Percentiles rank a stretch among this genome's conserved stretches.
Evolutionary conservation across 1,140 invertebrate genomes (phyloP).

Genomic region (Vanessa tameamea): DNA sequence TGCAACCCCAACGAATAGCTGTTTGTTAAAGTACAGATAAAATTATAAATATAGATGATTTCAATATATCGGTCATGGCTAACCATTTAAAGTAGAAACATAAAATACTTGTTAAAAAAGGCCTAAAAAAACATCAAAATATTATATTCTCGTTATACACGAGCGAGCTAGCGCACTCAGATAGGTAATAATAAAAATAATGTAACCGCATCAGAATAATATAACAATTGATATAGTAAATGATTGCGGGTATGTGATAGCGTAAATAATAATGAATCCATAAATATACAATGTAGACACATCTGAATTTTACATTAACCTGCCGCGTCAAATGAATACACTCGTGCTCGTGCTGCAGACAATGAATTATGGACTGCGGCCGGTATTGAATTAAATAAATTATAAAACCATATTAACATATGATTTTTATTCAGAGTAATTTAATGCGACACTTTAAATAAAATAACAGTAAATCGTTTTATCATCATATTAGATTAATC

Average conservation of each 20-base stretch:
- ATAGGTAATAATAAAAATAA: slow-evolving; percentile 2
- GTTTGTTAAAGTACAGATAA: no score
- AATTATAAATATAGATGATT: no score
- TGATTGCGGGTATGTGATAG: slow-evolving; percentile 40
- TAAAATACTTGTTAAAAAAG: no score
- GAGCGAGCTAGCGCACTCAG: not conserved
- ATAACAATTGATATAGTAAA: slow-evolving; percentile 37
- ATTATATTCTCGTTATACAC: not conserved
- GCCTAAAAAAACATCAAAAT: no score
- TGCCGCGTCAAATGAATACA: slow-evolving; percentile 42
- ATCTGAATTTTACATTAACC: slow-evolving; percentile 48
- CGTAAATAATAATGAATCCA: slow-evolving; percentile 48
- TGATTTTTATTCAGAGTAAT: not conserved
- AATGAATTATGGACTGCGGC: slow-evolving; percentile 43
- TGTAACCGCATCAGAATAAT: slow-evolving; percentile 24
- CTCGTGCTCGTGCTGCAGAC: slow-evolving; percentile 26
- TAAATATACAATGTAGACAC: slow-evolving; percentile 40
- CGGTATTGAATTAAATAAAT: slow-evolving; percentile 40
- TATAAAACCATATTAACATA: slow-evolving; percentile 14
- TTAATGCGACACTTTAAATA: slow-evolving; percentile 3
- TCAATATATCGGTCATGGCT: no score
- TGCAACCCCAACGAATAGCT: no score
- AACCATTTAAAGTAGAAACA: no score
- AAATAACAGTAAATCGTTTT: not conserved
- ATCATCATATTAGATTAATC: no score